These are phyloP conservation scores for Emys orbicularis DNA, from an alignment of 2,797 vertebrate species.

Conservation along the genomic window DNA sequence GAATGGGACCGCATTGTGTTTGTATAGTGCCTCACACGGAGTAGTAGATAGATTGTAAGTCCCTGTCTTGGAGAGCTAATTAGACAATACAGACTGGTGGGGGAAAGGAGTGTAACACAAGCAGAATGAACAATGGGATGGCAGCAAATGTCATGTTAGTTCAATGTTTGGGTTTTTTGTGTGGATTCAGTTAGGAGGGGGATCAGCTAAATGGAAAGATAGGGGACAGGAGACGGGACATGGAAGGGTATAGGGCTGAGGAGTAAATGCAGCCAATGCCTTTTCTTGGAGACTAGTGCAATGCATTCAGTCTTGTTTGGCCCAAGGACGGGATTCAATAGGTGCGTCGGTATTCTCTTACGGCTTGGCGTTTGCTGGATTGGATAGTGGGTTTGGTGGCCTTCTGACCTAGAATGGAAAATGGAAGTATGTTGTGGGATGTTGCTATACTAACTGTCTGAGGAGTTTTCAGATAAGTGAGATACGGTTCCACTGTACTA, in stretches of 20 bases:
- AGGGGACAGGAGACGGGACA: neutral
- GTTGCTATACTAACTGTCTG: neutral
- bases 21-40: neutral
- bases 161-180: rapidly evolving
- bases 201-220: neutral
- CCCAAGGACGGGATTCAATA: neutral
- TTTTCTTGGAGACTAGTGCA: rapidly evolving
- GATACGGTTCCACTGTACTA: neutral
- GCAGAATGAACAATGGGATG: rapidly evolving
- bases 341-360: neutral
- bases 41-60: neutral
- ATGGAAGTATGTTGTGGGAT: neutral
- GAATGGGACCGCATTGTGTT: neutral
- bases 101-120: rapidly evolving
- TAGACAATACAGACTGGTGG: neutral
- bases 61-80: neutral
- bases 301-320: neutral
- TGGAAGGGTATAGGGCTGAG: neutral
- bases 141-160: rapidly evolving
- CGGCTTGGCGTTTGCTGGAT: neutral
- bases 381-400: neutral
- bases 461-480: neutral
- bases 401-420: neutral
- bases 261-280: neutral
- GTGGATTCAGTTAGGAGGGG: neutral